Percentiles rank a stretch among this genome's conserved stretches.
Evolutionary conservation across 2,113 vertebrate genomes (phyloP).

Genomic region (Lepus americanus): DNA sequence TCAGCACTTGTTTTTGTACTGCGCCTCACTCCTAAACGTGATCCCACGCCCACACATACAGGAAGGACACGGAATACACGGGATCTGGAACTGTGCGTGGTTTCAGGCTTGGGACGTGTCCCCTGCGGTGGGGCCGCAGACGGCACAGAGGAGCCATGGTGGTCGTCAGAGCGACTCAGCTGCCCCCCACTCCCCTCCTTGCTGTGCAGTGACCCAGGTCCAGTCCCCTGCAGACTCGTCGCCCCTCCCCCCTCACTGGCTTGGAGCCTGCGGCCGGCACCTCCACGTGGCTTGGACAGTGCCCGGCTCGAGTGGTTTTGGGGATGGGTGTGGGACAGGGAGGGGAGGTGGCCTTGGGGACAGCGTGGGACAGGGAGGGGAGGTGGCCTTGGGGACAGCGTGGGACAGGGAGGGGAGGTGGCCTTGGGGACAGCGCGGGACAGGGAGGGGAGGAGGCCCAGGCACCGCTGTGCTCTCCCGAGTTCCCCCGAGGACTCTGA

Average conservation of each 20-base stretch:
- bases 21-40: background rate
- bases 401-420: background rate
- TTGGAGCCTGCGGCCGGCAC: background rate
- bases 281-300: background rate
- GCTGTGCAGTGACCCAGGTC: too few species aligned
- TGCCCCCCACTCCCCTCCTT: background rate
- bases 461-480: background rate
- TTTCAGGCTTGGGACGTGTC: background rate
- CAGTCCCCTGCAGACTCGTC: background rate
- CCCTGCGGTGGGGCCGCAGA: too few species aligned
- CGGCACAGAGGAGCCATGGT: rapidly evolving
- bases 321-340: too few species aligned
- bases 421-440: too few species aligned
- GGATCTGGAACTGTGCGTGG: background rate
- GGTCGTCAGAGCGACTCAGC: rapidly evolving
- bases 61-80: background rate
- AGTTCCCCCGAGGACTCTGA: background rate
- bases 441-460: background rate
- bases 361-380: too few species aligned
- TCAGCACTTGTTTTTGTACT: background rate
- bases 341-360: background rate
- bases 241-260: background rate
- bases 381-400: too few species aligned
- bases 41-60: too few species aligned
- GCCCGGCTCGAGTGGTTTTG: background rate